Percentiles rank a stretch among this genome's conserved stretches.
phyloP scores from a whole-genome alignment of 2,113 vertebrate species.

The Proterorhinus semilunaris region DNA sequence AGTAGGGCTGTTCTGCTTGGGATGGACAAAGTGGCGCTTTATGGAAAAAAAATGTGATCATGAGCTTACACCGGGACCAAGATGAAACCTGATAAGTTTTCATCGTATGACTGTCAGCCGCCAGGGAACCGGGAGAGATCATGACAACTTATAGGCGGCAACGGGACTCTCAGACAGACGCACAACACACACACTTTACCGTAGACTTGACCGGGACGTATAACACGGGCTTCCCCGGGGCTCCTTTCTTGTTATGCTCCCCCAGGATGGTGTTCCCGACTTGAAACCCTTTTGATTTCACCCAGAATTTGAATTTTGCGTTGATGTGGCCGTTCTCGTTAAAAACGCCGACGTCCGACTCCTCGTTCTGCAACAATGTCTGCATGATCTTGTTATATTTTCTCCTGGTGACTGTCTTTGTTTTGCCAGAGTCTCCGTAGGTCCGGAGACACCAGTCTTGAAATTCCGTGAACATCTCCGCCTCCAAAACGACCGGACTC shows the following conservation, averaged over 20 bases:
- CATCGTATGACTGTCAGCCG: constrained; percentile 34
- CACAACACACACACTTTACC: constrained; percentile 77
- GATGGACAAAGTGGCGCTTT: constrained; percentile 71
- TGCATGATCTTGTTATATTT: constrained; percentile 90
- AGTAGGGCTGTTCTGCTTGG: constrained; percentile 70
- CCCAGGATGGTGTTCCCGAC: constrained; percentile 79
- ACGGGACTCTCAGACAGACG: constrained; percentile 54
- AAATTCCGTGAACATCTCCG: constrained; percentile 95
- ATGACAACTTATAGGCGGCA: constrained; percentile 52
- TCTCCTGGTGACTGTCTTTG: constrained; percentile 95
- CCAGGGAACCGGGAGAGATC: constrained; percentile 30
- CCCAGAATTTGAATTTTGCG: constrained; percentile 99
- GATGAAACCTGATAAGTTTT: constrained; percentile 54
- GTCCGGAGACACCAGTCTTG: constrained; percentile 97
- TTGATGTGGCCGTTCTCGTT: constrained; percentile 85
- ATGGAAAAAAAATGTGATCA: constrained; percentile 30
- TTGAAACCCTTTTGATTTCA: constrained; percentile 91
- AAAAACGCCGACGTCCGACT: constrained; percentile 77
- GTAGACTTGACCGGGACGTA: constrained; percentile 95
- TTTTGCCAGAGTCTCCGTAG: constrained; percentile 95
- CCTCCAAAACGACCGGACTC: constrained; percentile 88
- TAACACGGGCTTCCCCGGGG: constrained; percentile 82
- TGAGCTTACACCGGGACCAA: constrained; percentile 47
- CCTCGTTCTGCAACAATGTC: constrained; percentile 80
- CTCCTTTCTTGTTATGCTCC: constrained; percentile 86